Base-by-base conservation (phyloP, 2,888 invertebrate species). In the Digitonthophagus gazella region DNA sequence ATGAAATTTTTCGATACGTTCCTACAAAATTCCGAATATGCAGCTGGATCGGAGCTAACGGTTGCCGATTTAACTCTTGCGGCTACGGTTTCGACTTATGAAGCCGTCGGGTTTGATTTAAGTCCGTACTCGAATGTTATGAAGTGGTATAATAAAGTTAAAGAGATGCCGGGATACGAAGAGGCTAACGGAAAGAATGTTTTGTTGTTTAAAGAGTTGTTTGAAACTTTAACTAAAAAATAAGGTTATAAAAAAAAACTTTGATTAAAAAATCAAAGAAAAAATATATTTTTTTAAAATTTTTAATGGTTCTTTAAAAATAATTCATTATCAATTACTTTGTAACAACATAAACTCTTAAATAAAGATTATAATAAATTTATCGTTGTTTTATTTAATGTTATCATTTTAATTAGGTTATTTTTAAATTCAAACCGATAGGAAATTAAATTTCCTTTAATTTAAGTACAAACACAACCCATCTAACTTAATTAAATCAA, bases 11-110 rank as follows among this genome's bases (percentile, higher is more conserved):
- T 94, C 28, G 89, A 94, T 75, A 87, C 82, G n/a, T 91, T 91
- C 84, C 85, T 95, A 20, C 89, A 89, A 58, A 89, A 89, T 0
- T 86, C 90, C 76, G 86, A 87, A 72, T 95, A 87, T 82, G 88
- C 84, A 44, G 93, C 93, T 14, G 95, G 93, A 1, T 85, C 89
- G 69, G 84, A 84, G 69, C 83, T 93, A 67, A 94, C 94, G 15
- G 80, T 95, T 15, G 95, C 95, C 4, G 95, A 95, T 81, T 84
- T 93, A 57, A 83, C 89, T 44, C 79, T 94, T 61, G 83, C 90
- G 28, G 87, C 91, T 5, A 86, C 88, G 4, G 86, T 93, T 6
- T 89, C 93, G 64, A 91, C 90, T 71, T 86, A 87, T 71, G 92
- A 91, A 77, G 90, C 89, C 65, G 76, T 78, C 65, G 73, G 69